Base-by-base conservation (phyloP, 2,797 vertebrate species). In the Pelodytes ibericus region DNA sequence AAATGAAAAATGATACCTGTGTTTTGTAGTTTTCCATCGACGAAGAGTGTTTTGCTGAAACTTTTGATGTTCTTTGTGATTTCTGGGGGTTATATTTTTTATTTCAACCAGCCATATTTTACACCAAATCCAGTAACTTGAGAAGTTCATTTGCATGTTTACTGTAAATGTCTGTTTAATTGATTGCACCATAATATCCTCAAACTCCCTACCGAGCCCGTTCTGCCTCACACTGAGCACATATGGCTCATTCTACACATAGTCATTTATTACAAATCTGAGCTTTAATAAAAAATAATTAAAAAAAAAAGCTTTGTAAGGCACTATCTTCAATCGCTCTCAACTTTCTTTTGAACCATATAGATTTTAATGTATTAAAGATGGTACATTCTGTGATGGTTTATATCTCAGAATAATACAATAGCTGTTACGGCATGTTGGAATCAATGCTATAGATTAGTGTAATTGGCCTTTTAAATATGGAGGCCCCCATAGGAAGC, bases 101-200 rank as follows among this genome's bases (percentile, higher is more conserved):
- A 33, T 76, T 64, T n/a, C 24, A 49, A 61, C 5, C n/a, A 44
- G 62, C 3, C 63, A 71, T 71, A 31, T 59, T 77, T 77, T 33
- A 58, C 47, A 20, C 20, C n/a, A 41, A 53, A 68, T 30, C 27
- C 64, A 29, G 70, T 61, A 68, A 56, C 30, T 68, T 79, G 22
- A 72, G 63, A 44, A 66, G 67, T 79, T 68, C 29, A 79, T 79
- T 79, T 79, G 63, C 62, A 79, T 72, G 71, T 79, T 79, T 79
- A 61, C 76, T 79, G 76, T 79, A 79, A 79, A 79, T 30, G 76
- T 73, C 76, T 79, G 57, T 62, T 25, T 79, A 79, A 79, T 79
- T 72, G 76, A 79, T 79, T 67, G 62, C 16, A n/a, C 57, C 63
- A 67, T 30, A 27, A 68, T 62, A 29, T 31, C 22, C 31, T 18